These are phyloP conservation scores for Fregetta grallaria DNA, from an alignment of 2,113 vertebrate genomes.

Conservation along the genomic window DNA sequence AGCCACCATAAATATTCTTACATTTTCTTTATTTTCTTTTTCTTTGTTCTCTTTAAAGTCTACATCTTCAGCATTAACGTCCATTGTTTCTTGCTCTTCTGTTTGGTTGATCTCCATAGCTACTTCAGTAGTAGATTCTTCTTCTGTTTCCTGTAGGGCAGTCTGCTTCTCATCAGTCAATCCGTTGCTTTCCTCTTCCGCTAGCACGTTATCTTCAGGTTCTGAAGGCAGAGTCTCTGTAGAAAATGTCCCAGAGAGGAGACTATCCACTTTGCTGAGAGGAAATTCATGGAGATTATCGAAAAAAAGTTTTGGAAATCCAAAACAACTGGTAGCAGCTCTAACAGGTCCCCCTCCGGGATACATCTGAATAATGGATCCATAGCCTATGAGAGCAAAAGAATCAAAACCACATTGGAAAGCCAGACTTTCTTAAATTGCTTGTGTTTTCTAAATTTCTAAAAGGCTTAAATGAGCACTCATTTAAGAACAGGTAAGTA, in stretches of 20 bases:
- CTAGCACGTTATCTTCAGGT: constrained; percentile 51
- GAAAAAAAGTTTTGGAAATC: constrained; percentile 88
- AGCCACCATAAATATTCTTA: constrained; percentile 33
- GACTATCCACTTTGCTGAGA: constrained; percentile 87
- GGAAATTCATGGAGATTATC: constrained; percentile 89
- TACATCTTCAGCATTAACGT: constrained; percentile 20
- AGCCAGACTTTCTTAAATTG: not conserved
- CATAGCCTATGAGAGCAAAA: constrained; percentile 80
- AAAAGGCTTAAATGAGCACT: not conserved
- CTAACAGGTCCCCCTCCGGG: constrained; percentile 87
- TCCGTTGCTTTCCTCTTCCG: constrained; percentile 56
- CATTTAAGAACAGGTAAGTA: not conserved
- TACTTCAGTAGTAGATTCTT: constrained; percentile 18
- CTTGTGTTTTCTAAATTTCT: not conserved
- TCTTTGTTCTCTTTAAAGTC: constrained; percentile 70
- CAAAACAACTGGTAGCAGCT: constrained; percentile 90
- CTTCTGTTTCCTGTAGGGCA: constrained; percentile 53
- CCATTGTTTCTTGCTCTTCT: constrained; percentile 64
- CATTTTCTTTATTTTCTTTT: constrained; percentile 75
- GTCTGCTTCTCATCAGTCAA: constrained; percentile 50
- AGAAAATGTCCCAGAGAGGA: constrained; percentile 83
- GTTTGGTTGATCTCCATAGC: constrained; percentile 37
- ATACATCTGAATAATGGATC: constrained; percentile 93
- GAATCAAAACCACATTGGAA: not conserved
- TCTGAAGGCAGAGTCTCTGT: constrained; percentile 75